A percentile compares a stretch with the other conserved stretches of the same genome.
Evolutionary conservation across 2,888 invertebrate species (phyloP).

Genomic region (Homarus gammarus): DNA sequence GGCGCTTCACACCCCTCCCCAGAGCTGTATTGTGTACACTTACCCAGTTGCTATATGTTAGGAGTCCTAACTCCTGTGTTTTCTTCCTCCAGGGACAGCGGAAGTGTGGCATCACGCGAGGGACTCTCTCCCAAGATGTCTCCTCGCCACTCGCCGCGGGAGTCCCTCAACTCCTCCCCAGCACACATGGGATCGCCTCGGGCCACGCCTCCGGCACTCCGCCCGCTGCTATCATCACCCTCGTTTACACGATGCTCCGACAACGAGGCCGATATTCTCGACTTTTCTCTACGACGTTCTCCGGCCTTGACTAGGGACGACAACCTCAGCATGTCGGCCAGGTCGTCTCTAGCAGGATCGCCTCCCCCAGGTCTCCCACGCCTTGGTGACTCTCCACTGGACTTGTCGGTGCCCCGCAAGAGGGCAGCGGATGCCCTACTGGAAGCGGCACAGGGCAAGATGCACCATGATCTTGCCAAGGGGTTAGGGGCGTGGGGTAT

Average conservation of each 20-base stretch:
- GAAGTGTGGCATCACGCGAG: slow-evolving; percentile 74
- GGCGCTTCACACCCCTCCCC: too few relatives aligned
- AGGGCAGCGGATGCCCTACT: slow-evolving; percentile 75
- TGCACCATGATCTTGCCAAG: slow-evolving; percentile 74
- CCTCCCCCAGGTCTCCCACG: slow-evolving; percentile 63
- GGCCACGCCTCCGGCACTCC: slow-evolving; percentile 70
- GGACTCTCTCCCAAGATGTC: slow-evolving; percentile 73
- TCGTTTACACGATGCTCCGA: slow-evolving; percentile 63
- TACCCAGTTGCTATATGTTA: background rate
- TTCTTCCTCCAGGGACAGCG: slow-evolving; percentile 70
- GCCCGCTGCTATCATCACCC: slow-evolving; percentile 56
- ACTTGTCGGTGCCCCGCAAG: slow-evolving; percentile 76
- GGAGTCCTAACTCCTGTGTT: background rate
- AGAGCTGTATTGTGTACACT: too few relatives aligned
- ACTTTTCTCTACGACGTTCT: slow-evolving; percentile 73
- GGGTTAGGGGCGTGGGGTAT: slow-evolving; percentile 74
- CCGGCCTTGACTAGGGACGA: slow-evolving; percentile 69
- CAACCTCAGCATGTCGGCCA: slow-evolving; percentile 61
- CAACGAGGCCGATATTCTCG: slow-evolving; percentile 74
- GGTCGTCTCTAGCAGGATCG: slow-evolving; percentile 69
- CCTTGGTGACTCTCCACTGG: slow-evolving; percentile 75
- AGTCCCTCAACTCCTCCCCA: slow-evolving; percentile 74
- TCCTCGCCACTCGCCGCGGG: slow-evolving; percentile 72
- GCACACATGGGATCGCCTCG: slow-evolving; percentile 65
- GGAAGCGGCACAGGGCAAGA: slow-evolving; percentile 74